Evolutionary conservation across 2,888 invertebrate genomes (phyloP), one percentile per base, ranked within the genome.

Genomic region (Malachius bipustulatus): DNA sequence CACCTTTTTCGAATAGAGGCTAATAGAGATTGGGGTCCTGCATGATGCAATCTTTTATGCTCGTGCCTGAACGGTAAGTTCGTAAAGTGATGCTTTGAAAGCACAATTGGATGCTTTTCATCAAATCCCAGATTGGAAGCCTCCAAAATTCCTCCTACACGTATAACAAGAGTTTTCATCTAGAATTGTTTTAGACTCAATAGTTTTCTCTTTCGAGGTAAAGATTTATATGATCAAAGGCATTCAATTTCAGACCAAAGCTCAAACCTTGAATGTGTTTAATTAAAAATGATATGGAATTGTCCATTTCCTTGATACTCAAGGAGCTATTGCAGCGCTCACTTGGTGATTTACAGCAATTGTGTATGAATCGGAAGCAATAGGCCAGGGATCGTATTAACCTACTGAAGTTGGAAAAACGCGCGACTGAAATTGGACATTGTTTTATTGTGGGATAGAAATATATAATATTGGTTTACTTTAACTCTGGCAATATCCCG

Each of bases 61-160:
- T 44, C 33, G 10, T 27, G 14, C 15, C 14, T 11, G 37, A 44
- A 39, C 10, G 37, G 9, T 8, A 38, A 13, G 27, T 36, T 33
- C 8, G 37, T 29, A 2, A 45, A 41, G 9, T 26, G 28, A 38
- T 44, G 45, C 9, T 38, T 30, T 29, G 35, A 32, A 10, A 41
- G 32, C 26, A 44, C 8, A 24, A 43, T 34, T 9, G 42, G 43
- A 34, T 45, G 38, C 14, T 30, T 45, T 32, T 41, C 43, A 9
- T 40, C 37, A 14, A 37, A 37, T 10, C 16, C 11, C 13, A 38
- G 35, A 16, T 36, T 26, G 6, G 39, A 40, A 24, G 38, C 16
- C 1, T 11, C 26, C 14, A 45, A 27, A 11, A 39, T 34, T 14
- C 41, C 43, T 3, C 39, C 37, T 1, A 43, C 37, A 27, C 43